Percentiles rank a stretch among this genome's conserved stretches.
These are phyloP conservation scores for Oncorhynchus kisutch DNA, from an alignment of 2,113 vertebrate genomes.

Conservation along the genomic window DNA sequence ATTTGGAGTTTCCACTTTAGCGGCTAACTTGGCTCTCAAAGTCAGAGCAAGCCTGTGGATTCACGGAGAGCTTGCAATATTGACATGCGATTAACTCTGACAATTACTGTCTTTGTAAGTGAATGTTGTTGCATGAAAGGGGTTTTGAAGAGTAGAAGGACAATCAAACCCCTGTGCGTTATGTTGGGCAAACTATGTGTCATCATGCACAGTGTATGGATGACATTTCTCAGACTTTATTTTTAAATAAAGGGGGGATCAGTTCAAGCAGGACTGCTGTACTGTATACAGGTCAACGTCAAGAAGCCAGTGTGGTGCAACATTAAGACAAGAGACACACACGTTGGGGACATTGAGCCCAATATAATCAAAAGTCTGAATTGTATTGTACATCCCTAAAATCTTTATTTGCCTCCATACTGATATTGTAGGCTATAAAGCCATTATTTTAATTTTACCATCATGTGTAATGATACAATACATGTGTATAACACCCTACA, in stretches of 20 bases:
- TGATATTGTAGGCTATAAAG: too few relatives aligned
- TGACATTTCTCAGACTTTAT: too few relatives aligned
- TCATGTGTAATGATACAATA: too few relatives aligned
- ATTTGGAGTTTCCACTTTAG: conserved; percentile 89
- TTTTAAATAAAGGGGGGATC: neutral
- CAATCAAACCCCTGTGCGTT: conserved; percentile 12
- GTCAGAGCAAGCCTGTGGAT: conserved; percentile 65
- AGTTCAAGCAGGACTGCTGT: neutral
- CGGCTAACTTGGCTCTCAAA: conserved; percentile 59
- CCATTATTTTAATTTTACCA: too few relatives aligned
- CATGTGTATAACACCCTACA: too few relatives aligned
- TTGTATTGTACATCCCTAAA: too few relatives aligned
- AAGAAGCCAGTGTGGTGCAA: neutral
- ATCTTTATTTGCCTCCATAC: too few relatives aligned
- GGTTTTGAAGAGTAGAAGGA: conserved; percentile 25
- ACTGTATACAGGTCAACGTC: neutral
- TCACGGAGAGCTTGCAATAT: conserved; percentile 62
- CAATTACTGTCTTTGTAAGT: conserved; percentile 52
- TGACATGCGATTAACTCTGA: conserved; percentile 69
- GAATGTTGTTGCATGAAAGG: conserved; percentile 31
- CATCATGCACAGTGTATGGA: neutral
- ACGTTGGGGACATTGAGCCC: too few relatives aligned
- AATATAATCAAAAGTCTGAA: too few relatives aligned
- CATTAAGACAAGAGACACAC: neutral
- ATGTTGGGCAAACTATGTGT: neutral